Conservation (phyloP, 2,888 invertebrate species). For the Volucella bombylans region DNA sequence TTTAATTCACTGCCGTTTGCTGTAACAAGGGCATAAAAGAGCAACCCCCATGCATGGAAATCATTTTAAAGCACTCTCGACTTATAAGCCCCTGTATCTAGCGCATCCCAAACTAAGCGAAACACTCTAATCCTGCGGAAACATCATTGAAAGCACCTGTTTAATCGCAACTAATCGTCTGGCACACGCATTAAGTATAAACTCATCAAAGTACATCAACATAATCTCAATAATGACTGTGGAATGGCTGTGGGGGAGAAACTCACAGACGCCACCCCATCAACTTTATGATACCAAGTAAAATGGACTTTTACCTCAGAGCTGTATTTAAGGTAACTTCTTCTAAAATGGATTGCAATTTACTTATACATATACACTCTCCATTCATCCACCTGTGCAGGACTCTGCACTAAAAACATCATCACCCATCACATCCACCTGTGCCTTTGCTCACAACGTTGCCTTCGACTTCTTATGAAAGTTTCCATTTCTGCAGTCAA, state of each 20-base stretch:
- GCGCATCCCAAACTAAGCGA: background rate
- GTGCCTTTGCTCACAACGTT: constrained; percentile 23
- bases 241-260: constrained; percentile 29
- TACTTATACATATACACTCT: constrained; percentile 35
- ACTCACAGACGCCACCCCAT: background rate
- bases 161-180: constrained; percentile 74
- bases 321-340: constrained; percentile 60
- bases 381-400: constrained; percentile 42
- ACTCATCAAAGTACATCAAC: constrained; percentile 73
- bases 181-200: constrained; percentile 71
- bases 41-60: constrained; percentile 47
- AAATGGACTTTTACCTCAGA: constrained; percentile 68
- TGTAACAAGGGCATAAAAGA: constrained; percentile 61
- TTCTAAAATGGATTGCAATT: constrained; percentile 59
- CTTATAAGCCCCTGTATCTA: constrained; percentile 6
- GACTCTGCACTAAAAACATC: constrained; percentile 30
- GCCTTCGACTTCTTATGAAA: constrained; percentile 19
- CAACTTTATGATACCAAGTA: constrained; percentile 65
- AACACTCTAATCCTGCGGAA: constrained; percentile 67
- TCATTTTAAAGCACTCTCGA: constrained; percentile 48
- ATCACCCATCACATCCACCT: constrained; percentile 68
- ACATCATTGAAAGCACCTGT: constrained; percentile 73
- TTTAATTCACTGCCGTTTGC: constrained; percentile 69
- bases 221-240: constrained; percentile 69
- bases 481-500: constrained; percentile 45